A percentile compares a stretch with the other conserved stretches of the same genome.
phyloP scores from a whole-genome alignment of 2,113 vertebrate species.

The Saimiri boliviensis region DNA sequence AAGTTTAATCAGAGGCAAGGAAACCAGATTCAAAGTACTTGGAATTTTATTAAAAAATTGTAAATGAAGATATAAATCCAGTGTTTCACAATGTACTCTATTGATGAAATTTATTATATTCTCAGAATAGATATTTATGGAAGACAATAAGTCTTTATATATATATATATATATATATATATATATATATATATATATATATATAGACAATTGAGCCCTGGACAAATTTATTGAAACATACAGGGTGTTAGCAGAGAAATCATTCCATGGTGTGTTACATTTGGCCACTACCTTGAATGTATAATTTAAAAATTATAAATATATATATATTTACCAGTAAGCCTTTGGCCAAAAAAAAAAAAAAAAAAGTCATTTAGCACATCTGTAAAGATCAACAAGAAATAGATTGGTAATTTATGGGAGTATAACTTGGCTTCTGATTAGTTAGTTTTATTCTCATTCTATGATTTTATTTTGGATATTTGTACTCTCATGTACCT shows the following conservation, averaged over 20 bases:
- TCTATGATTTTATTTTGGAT: not conserved
- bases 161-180: too few species aligned
- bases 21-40: not conserved
- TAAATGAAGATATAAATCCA: not conserved
- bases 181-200: too few species aligned
- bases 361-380: slow-evolving; percentile 78
- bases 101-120: not conserved
- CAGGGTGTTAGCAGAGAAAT: slow-evolving; percentile 76
- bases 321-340: slow-evolving; percentile 82
- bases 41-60: not conserved
- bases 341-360: slow-evolving; percentile 77
- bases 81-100: not conserved
- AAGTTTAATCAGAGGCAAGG: not conserved
- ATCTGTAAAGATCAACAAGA: slow-evolving; percentile 84
- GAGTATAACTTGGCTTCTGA: not conserved
- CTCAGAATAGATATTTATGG: not conserved
- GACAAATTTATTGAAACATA: slow-evolving; percentile 79
- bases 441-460: not conserved
- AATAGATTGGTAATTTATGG: slow-evolving; percentile 25
- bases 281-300: slow-evolving; percentile 73
- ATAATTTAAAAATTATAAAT: slow-evolving; percentile 83
- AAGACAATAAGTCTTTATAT: not conserved
- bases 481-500: not conserved
- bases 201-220: not conserved
- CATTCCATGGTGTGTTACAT: slow-evolving; percentile 77